Percentiles rank a stretch among this genome's conserved stretches.
These are phyloP conservation scores for Pithecia hirsuta DNA, from an alignment of 2,797 vertebrate species.

Conservation along the genomic window DNA sequence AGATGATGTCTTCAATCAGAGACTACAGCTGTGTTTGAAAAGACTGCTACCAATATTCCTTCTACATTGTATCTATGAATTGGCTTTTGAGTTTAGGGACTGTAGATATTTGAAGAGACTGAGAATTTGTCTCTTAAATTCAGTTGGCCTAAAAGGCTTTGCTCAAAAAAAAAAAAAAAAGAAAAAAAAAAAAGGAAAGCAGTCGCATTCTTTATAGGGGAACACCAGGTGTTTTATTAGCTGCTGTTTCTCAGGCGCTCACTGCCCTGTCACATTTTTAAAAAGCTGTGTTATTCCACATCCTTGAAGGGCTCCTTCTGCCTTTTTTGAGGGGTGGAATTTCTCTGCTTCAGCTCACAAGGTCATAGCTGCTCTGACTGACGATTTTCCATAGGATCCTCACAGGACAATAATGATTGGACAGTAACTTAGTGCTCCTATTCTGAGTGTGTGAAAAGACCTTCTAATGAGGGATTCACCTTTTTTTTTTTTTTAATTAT, in stretches of 20 bases:
- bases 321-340: neutral
- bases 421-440: neutral
- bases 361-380: neutral
- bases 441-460: neutral
- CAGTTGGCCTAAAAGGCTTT: neutral
- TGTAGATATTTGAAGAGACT: neutral
- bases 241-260: neutral
- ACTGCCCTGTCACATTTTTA: neutral
- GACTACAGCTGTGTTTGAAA: neutral
- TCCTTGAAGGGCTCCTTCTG: neutral
- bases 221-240: conserved; percentile 1
- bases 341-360: neutral
- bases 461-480: neutral
- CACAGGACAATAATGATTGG: neutral
- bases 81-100: neutral
- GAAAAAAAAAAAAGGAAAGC: neutral
- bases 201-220: neutral
- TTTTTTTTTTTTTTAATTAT: neutral
- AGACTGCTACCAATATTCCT: neutral
- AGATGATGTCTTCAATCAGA: neutral
- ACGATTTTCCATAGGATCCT: neutral
- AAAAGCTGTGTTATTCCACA: neutral
- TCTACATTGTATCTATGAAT: neutral
- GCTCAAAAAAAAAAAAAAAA: neutral
- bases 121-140: conserved; percentile 8